Conservation (phyloP, 2,113 vertebrate species). For the Gallinago media region DNA sequence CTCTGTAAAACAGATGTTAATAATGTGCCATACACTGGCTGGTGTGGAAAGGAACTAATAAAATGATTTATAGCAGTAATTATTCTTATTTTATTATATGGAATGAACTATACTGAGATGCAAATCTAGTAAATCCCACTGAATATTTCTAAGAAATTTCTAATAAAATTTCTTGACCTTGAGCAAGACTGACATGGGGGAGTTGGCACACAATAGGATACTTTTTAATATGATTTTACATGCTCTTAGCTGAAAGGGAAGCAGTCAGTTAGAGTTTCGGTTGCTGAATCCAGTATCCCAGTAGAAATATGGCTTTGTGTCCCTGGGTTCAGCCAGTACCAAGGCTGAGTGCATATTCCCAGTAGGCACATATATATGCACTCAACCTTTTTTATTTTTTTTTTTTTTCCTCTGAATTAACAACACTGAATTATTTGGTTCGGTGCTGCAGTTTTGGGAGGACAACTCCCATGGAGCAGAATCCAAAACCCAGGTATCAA, state of each 20-base stretch:
- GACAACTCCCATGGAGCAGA: accelerated
- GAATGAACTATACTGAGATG: not conserved
- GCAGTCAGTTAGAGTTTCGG: not conserved
- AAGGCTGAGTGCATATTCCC: not conserved
- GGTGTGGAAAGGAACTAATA: not conserved
- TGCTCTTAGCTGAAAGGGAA: not conserved
- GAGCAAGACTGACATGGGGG: not conserved
- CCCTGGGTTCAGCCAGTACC: not conserved
- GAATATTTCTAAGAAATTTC: not conserved
- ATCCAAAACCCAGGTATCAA: not conserved
- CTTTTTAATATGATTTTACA: not conserved
- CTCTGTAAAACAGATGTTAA: conserved; percentile 43
- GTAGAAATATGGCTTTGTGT: not conserved
- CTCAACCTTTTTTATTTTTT: not conserved
- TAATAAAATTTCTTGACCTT: not conserved
- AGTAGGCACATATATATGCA: not conserved
- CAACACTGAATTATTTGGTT: not conserved
- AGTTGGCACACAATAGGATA: not conserved
- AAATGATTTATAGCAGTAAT: conserved; percentile 31
- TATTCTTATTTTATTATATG: conserved; percentile 19
- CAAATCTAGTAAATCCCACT: not conserved
- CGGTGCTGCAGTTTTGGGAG: not conserved
- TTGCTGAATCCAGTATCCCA: not conserved
- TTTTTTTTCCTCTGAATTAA: not conserved
- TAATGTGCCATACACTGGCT: not conserved